Percentiles rank a stretch among this genome's conserved stretches.
phyloP scores from a whole-genome alignment of 2,888 invertebrate genomes.

The Rhagophthalmus giganteus region DNA sequence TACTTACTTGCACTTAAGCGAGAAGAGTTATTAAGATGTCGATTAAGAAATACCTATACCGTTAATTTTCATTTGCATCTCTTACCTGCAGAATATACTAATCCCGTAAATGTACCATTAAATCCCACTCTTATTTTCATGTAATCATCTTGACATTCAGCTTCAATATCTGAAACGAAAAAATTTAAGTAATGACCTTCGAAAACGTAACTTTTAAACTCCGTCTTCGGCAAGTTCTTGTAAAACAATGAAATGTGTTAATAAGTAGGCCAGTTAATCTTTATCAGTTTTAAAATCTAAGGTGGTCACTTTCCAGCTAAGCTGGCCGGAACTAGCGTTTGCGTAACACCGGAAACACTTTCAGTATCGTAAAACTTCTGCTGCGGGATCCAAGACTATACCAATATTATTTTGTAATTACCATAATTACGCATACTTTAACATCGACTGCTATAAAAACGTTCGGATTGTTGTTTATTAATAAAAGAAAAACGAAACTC shows the following conservation, averaged over 20 bases:
- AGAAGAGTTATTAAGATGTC: no score
- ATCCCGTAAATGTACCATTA: constrained; percentile 86
- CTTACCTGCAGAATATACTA: constrained; percentile 87
- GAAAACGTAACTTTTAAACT: constrained; percentile 6
- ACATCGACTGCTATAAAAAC: no score
- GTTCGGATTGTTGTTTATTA: no score
- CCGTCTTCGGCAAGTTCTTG: constrained; percentile 2
- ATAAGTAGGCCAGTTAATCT: constrained; percentile 25
- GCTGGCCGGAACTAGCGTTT: constrained; percentile 46
- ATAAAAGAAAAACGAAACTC: no score
- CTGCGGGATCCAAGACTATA: not conserved
- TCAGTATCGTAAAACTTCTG: constrained; percentile 32
- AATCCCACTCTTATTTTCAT: constrained; percentile 93
- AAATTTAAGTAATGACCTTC: constrained; percentile 7
- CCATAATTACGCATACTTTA: not conserved
- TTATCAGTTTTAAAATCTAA: constrained; percentile 22
- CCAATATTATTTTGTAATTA: not conserved
- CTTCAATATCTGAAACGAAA: constrained; percentile 79
- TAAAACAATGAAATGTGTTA: constrained; percentile 25
- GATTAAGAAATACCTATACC: no score
- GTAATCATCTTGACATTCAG: constrained; percentile 93
- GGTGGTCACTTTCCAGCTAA: constrained; percentile 47
- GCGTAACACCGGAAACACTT: constrained; percentile 40
- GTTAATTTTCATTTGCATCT: no score
- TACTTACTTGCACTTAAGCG: not conserved